Evolutionary conservation across 2,888 invertebrate species (phyloP).

Genomic region (Cephalotes varians): DNA sequence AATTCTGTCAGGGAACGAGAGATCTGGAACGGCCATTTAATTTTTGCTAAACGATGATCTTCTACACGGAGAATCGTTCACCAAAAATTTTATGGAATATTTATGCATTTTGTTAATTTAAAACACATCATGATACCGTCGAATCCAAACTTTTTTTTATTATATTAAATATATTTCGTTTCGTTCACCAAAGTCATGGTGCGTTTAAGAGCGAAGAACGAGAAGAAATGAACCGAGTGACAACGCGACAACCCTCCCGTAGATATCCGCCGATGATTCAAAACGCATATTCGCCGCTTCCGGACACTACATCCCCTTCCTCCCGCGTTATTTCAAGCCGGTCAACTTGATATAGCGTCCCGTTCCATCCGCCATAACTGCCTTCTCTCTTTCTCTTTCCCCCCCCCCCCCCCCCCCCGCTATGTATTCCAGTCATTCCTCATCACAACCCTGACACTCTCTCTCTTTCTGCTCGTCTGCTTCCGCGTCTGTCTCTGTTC

Average conservation of each 20-base stretch:
- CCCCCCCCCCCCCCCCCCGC: conserved; percentile 55
- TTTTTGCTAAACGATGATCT: conserved; percentile 1
- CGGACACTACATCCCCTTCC: conserved; percentile 71
- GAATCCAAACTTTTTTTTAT: not conserved
- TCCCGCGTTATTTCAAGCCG: conserved; percentile 68
- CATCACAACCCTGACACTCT: conserved; percentile 58
- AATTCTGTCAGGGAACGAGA: conserved; percentile 24
- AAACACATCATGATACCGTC: not conserved
- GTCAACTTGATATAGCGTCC: conserved; percentile 62
- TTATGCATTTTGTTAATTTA: not conserved
- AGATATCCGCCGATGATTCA: conserved; percentile 74
- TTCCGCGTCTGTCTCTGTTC: conserved; percentile 72
- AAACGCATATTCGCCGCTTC: conserved; percentile 80
- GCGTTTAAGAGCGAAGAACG: conserved; percentile 1
- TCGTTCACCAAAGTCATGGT: not conserved
- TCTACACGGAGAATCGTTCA: not conserved
- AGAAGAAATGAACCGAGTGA: conserved; percentile 22
- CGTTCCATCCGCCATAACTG: conserved; percentile 47
- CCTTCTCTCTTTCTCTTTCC: conserved; percentile 43
- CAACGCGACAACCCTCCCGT: conserved; percentile 61
- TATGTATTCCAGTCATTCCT: conserved; percentile 41
- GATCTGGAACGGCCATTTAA: conserved; percentile 14
- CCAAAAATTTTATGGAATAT: not conserved
- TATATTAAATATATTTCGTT: not conserved
- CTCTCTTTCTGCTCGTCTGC: conserved; percentile 65